Evolutionary conservation across 2,888 invertebrate genomes (phyloP), one percentile per base, ranked within the genome.

Genomic region (Stegana nigrithorax): DNA sequence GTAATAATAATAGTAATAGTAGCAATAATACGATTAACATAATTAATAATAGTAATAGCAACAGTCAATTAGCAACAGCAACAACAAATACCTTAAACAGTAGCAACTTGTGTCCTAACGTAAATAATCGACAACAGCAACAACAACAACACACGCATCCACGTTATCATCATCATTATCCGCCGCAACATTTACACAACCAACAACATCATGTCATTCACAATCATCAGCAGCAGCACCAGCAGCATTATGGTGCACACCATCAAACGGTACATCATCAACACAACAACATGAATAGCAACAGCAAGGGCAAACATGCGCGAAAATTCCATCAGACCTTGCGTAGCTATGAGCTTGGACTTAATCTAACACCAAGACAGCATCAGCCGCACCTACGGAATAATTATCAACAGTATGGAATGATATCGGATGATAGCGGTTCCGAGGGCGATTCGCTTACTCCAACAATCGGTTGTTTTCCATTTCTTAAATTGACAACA

Each of bases 371-470:
- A 50, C 67, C 57, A 53, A 63, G 61, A 62, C 64, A 62, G 21
- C 56, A 17, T 59, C 57, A 64, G 64, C 64, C 56, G 66, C 67
- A 66, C 70, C 59, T 71, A 65, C 64, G 64, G 71, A 67, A 70
- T 68, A 55, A 64, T 67, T 56, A 67, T 57, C 64, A 73, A 59
- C 44, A 64, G 53, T 36, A 67, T 14, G 39, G n/a, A 4, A 14
- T n/a, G 39, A 39, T 39, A 10, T 14, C 39, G 17, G 53, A 55
- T 55, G 53, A 32, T 36, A 55, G 53, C 17, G 53, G 23, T 57
- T 61, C 57, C 7, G 50, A 56, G 39, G 29, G 51, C 57, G 32
- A 56, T 63, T 59, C 61, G 51, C 19, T 59, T 51, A 21, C 42
- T 5, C 29, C 44, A 14, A 45, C 32, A 6, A 47, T 10, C 5